These are phyloP conservation scores for Galaxea fascicularis DNA, from an alignment of 92 coral and sea anemone genomes.

Conservation along the genomic window DNA sequence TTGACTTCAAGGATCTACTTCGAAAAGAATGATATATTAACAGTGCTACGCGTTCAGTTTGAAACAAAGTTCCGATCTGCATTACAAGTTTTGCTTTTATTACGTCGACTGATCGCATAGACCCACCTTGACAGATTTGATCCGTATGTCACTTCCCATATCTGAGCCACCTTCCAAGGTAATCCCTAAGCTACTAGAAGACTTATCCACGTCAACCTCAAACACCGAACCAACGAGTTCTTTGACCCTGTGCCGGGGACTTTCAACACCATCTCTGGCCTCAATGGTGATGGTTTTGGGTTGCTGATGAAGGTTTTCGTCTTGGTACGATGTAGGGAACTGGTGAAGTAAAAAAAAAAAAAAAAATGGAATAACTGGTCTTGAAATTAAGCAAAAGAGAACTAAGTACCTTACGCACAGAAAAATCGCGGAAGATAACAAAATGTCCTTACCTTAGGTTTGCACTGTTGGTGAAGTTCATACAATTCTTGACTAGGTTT, in stretches of 20 bases:
- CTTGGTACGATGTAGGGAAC: background rate
- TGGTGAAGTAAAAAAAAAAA: background rate
- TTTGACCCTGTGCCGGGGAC: background rate
- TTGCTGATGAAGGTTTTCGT: background rate
- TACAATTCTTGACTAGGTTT: slow-evolving; percentile 86
- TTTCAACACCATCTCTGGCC: background rate
- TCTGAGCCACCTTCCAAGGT: slow-evolving; percentile 88
- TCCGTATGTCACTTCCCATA: slow-evolving; percentile 55
- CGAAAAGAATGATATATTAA: background rate
- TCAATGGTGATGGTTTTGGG: background rate
- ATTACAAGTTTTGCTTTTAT: too few relatives aligned
- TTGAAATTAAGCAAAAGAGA: too few relatives aligned
- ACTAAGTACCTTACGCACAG: background rate
- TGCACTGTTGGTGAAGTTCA: slow-evolving; percentile 80
- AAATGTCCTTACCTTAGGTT: slow-evolving; percentile 55
- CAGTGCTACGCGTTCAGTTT: background rate
- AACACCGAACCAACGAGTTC: slow-evolving; percentile 24
- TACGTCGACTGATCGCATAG: background rate
- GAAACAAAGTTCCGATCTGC: too few relatives aligned
- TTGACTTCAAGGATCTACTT: too few relatives aligned
- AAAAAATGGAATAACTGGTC: background rate
- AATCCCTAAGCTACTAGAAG: slow-evolving; percentile 80
- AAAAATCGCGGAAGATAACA: background rate
- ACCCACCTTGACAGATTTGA: slow-evolving; percentile 85
- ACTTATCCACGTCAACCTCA: slow-evolving; percentile 57